Evolutionary conservation across 1,140 invertebrate species (phyloP).

Genomic region (Batillaria attramentaria): DNA sequence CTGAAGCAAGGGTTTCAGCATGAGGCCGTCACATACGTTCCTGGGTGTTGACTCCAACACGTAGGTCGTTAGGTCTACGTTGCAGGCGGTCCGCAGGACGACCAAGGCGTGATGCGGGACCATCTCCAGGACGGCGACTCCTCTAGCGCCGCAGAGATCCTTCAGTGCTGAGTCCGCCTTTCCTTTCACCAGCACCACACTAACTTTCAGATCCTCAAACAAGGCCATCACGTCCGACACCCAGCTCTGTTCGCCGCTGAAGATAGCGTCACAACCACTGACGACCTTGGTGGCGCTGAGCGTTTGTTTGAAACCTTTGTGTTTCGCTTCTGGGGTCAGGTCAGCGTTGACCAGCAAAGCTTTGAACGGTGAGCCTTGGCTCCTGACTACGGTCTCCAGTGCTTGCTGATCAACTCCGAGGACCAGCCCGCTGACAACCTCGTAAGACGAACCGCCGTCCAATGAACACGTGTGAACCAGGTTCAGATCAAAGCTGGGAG

Average conservation of each 20-base stretch:
- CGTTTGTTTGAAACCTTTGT: neutral
- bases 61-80: neutral
- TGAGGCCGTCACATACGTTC: neutral
- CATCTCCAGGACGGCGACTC: neutral
- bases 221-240: neutral
- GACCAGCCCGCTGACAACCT: neutral
- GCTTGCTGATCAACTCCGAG: neutral
- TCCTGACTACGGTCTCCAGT: neutral
- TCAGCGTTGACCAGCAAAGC: conserved; percentile 2
- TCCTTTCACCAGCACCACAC: neutral
- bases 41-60: neutral
- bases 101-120: neutral
- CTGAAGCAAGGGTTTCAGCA: neutral
- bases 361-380: neutral
- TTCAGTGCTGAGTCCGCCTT: neutral
- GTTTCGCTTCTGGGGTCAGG: neutral
- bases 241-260: neutral
- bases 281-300: neutral
- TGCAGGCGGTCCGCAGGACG: neutral
- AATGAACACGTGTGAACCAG: neutral
- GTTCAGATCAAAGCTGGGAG: neutral
- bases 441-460: neutral
- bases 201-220: neutral
- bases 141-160: neutral
- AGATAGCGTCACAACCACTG: neutral